A percentile compares a stretch with the other conserved stretches of the same genome.
These are phyloP conservation scores for Cyrtodaria siliqua DNA, from an alignment of 2,888 invertebrate species.

Conservation along the genomic window DNA sequence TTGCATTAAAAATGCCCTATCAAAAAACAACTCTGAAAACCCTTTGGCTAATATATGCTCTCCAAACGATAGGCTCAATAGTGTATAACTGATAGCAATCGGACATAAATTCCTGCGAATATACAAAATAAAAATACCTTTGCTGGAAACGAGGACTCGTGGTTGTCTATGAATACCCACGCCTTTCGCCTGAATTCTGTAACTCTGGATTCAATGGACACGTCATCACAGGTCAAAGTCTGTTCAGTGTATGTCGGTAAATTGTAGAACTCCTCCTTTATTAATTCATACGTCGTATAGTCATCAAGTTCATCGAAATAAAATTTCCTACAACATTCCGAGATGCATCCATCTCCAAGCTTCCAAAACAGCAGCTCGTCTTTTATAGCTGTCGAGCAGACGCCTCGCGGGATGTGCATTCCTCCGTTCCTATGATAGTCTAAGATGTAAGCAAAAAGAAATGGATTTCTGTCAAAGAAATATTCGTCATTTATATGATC, in stretches of 20 bases:
- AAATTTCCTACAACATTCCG: slow-evolving; percentile 70
- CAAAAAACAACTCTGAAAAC: no score
- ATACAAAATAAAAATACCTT: slow-evolving; percentile 54
- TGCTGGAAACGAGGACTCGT: slow-evolving; percentile 61
- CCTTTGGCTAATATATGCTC: no score
- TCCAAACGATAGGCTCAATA: no score
- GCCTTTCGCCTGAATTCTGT: slow-evolving; percentile 42
- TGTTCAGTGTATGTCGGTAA: slow-evolving; percentile 34
- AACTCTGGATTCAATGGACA: slow-evolving; percentile 11
- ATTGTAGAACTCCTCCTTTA: slow-evolving; percentile 59
- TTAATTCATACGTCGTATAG: slow-evolving; percentile 54
- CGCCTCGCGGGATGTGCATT: slow-evolving; percentile 70
- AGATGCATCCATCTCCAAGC: slow-evolving; percentile 59
- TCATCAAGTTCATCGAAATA: slow-evolving; percentile 66
- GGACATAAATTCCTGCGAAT: neutral
- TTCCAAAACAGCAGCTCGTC: slow-evolving; percentile 74
- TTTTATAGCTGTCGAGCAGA: slow-evolving; percentile 63
- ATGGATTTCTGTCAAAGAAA: slow-evolving; percentile 77
- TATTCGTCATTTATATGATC: slow-evolving; percentile 49
- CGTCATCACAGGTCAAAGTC: neutral
- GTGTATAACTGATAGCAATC: no score
- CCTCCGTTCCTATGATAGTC: slow-evolving; percentile 70
- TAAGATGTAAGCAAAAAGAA: slow-evolving; percentile 67
- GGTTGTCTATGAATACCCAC: slow-evolving; percentile 70
- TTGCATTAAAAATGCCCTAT: no score